These are phyloP conservation scores for Caerostris extrusa DNA, from an alignment of 1,140 invertebrate species.

Conservation along the genomic window DNA sequence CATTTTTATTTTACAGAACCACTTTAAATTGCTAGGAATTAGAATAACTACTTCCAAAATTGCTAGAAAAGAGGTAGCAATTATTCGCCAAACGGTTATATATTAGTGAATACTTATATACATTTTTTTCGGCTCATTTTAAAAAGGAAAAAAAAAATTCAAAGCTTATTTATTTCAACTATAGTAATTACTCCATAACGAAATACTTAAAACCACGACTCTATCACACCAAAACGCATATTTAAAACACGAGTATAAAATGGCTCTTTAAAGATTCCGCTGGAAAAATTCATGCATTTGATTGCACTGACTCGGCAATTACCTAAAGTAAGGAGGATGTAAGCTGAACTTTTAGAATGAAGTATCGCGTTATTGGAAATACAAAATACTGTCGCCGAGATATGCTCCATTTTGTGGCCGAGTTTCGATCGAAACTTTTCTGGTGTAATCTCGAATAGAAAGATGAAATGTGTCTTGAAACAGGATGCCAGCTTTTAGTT, in stretches of 20 bases:
- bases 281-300: background rate
- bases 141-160: no score
- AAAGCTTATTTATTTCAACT: background rate
- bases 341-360: background rate
- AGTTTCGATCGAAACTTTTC: conserved; percentile 22
- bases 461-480: conserved; percentile 8
- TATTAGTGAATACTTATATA: no score
- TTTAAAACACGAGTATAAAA: background rate
- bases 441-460: conserved; percentile 18
- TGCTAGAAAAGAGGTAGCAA: no score
- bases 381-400: background rate
- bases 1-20: no score
- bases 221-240: background rate
- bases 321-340: background rate
- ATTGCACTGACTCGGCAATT: background rate
- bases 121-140: no score
- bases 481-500: conserved; percentile 21
- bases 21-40: no score
- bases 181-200: background rate
- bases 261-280: background rate
- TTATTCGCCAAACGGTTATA: no score
- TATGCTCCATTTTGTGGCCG: background rate
- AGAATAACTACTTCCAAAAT: no score
- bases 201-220: background rate
- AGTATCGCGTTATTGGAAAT: conserved; percentile 28